Evolutionary conservation across 2,888 invertebrate species (phyloP).

Genomic region (Ormia ochracea): DNA sequence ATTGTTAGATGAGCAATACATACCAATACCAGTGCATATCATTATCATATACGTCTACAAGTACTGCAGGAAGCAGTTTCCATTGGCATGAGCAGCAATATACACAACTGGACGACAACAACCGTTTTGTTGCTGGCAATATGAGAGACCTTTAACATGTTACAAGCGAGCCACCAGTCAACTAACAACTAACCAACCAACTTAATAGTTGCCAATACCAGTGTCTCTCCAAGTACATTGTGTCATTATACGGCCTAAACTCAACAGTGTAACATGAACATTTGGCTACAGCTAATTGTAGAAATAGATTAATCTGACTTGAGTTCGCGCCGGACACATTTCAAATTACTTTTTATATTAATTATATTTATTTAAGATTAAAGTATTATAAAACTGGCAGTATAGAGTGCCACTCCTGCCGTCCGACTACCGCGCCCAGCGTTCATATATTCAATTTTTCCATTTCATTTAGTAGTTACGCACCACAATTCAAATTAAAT

Average conservation of each 20-base stretch:
- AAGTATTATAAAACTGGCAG: too few relatives aligned
- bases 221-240: background rate
- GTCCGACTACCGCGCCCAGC: too few relatives aligned
- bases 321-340: too few relatives aligned
- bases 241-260: slow-evolving; percentile 30
- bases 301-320: too few relatives aligned
- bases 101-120: slow-evolving; percentile 40
- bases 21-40: slow-evolving; percentile 22
- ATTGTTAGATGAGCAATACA: background rate
- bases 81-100: slow-evolving; percentile 23
- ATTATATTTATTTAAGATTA: too few relatives aligned
- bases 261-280: slow-evolving; percentile 27
- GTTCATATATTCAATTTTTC: too few relatives aligned
- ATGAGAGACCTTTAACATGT: slow-evolving; percentile 50
- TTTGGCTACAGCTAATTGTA: too few relatives aligned
- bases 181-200: slow-evolving; percentile 9
- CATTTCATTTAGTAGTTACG: too few relatives aligned
- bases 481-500: too few relatives aligned
- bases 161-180: slow-evolving; percentile 31
- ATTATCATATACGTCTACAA: background rate
- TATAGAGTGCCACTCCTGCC: too few relatives aligned
- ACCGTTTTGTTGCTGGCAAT: slow-evolving; percentile 51
- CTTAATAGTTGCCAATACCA: slow-evolving; percentile 16
- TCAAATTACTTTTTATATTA: too few relatives aligned
- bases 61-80: slow-evolving; percentile 8